Evolutionary conservation across 2,797 vertebrate species (phyloP).

Genomic region (Gallirallus australis): DNA sequence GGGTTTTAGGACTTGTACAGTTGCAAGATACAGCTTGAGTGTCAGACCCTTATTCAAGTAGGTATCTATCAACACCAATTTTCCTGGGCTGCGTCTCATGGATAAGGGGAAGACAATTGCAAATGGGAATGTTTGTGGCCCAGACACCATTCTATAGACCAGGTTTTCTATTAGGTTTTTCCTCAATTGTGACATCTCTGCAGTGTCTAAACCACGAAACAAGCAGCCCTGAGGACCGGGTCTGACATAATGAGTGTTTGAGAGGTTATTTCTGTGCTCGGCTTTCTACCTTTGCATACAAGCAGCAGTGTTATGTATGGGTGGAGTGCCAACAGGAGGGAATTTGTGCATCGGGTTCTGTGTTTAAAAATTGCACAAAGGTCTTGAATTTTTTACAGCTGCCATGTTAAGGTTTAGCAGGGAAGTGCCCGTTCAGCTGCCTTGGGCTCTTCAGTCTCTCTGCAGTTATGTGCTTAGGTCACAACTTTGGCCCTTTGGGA

Average conservation of each 20-base stretch:
- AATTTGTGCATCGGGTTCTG: neutral
- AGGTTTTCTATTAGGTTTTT: neutral
- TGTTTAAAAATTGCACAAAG: neutral
- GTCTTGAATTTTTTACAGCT: neutral
- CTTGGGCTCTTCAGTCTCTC: neutral
- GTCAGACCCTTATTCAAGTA: neutral
- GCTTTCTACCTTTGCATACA: neutral
- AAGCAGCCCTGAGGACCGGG: neutral
- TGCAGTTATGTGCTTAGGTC: neutral
- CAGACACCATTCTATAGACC: neutral
- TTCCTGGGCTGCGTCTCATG: neutral
- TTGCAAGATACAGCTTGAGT: neutral
- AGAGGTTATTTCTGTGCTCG: neutral
- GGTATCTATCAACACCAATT: neutral
- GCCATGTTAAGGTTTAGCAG: neutral
- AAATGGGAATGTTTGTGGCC: neutral
- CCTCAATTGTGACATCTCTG: neutral
- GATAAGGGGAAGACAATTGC: neutral
- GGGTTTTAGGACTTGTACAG: neutral
- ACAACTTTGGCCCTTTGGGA: neutral
- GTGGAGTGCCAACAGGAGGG: neutral
- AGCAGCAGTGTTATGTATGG: neutral
- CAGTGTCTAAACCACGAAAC: neutral
- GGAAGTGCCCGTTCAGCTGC: neutral
- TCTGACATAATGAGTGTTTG: neutral